phyloP scores from a whole-genome alignment of 2,797 vertebrate species.

The Austrolebias charrua region DNA sequence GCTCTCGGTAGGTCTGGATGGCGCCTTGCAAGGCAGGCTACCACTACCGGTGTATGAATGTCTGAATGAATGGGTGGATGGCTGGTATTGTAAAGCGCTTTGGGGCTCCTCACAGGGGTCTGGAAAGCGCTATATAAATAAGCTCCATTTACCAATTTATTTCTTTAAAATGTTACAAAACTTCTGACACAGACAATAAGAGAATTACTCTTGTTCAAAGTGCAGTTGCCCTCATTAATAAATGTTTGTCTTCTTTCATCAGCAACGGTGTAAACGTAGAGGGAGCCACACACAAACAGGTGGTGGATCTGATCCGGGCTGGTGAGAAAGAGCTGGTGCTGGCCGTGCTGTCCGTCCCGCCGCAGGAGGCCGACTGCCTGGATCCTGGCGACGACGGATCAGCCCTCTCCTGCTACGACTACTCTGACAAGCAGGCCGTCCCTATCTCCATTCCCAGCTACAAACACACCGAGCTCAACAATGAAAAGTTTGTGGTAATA shows the following conservation, averaged over 20 bases:
- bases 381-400: slow-evolving; percentile 91
- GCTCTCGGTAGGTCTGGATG: too few species aligned
- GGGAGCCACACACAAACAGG: slow-evolving; percentile 96
- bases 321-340: slow-evolving; percentile 92
- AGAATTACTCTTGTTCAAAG: not conserved
- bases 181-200: too few species aligned
- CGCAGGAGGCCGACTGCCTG: slow-evolving; percentile 91
- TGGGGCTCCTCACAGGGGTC: too few species aligned
- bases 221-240: not conserved
- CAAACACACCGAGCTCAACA: slow-evolving; percentile 93
- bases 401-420: slow-evolving; percentile 94
- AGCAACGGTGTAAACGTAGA: slow-evolving; percentile 96
- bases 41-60: too few species aligned
- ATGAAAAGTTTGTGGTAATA: slow-evolving; percentile 97
- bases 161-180: not conserved
- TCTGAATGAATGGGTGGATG: too few species aligned
- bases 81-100: too few species aligned
- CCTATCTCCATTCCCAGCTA: slow-evolving; percentile 97
- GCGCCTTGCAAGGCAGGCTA: too few species aligned
- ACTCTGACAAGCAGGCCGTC: slow-evolving; percentile 95
- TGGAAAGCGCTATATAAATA: too few species aligned
- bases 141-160: too few species aligned
- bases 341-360: slow-evolving; percentile 91
- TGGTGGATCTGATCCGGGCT: slow-evolving; percentile 96
- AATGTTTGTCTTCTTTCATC: slow-evolving; percentile 16